Evolutionary conservation across 2,113 vertebrate genomes (phyloP), one percentile per base, ranked within the genome.

Genomic region (Megaptera novaeangliae): DNA sequence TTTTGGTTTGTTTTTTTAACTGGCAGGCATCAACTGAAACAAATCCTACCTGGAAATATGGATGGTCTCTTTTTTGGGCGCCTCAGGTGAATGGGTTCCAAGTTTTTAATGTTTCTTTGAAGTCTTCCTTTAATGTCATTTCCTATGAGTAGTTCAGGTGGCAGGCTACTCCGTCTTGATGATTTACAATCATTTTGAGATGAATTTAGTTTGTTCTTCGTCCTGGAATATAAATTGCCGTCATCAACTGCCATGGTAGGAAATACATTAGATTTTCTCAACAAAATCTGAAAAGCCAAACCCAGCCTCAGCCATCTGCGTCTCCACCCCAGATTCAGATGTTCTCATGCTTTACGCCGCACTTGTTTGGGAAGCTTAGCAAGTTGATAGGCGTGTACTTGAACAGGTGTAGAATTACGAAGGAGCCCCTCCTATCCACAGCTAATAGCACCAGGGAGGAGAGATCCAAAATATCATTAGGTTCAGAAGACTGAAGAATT

Each of bases 21-120:
- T 10, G 0, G 34, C 49, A 86, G 64, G 10, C n/a, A 86, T 39
- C 75, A 34, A 75, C 12, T 52, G 55, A 91, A 97, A 95, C 29
- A 57, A 59, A 74, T 77, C 99, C 98, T 99, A 99, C 99, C 99
- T 99, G 99, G 99, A 98, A 99, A 99, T 98, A 99, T 98, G 96
- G 99, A 99, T 88, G 99, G 99, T 98, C 99, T 99, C 98, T 99
- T 99, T 99, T 98, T 99, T 17, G 98, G 96, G 64, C 99, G 99
- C 93, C 99, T 99, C 97, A 99, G 99, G 97, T 98, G 98, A 77
- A 99, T 59, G n/a, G 98, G 98, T 61, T 99, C 99, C 98, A 99
- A 90, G 92, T 99, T 99, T 98, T 96, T 99, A 95, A 97, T 66
- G 97, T 99, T 98, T 96, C 98, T 99, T 72, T 99, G 99, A 98